Base-by-base conservation (phyloP, 1,140 invertebrate genomes). In the Monomorium pharaonis region DNA sequence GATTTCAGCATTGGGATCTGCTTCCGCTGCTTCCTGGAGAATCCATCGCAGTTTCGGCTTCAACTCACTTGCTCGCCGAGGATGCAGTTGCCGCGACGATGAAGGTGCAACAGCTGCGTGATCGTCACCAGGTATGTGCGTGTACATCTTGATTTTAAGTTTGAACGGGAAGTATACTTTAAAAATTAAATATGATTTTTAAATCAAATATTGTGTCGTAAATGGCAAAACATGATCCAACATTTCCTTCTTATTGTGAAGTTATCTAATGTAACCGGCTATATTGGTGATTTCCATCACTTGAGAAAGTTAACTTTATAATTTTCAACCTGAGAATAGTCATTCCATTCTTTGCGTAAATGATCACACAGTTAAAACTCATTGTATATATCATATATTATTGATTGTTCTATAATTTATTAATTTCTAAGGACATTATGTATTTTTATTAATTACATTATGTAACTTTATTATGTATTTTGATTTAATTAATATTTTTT, bases 1-100 rank as follows among this genome's bases (percentile, higher is more conserved):
- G 10, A 56, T 75, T 75, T 75, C 72, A 56, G 72, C 30, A 24
- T 56, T 21, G n/a, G 3, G n/a, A 54, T 10, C n/a, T 54, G n/a
- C n/a, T 54, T 54, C 7, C n/a, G 7, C 10, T 9, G 7, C n/a
- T n/a, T n/a, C n/a, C 51, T 2, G 51, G 10, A 54, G 14, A 44
- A 14, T 69, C 14, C 12, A 4, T 63, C 3, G 3, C 10, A 65
- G 21, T 14, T 24, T 51, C 30, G 12, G 6, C n/a, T 37, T 37
- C 12, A 21, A 37, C 10, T 56, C 33, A 51, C 9, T 54, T 58
- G 24, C 14, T 24, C 5, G 1, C 1, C 49, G 6, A 56, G 27
- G 18, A 30, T 49, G 24, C 9, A 44, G 1, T 2, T 44, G 16
- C 47, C 12, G n/a, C n/a, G n/a, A 0, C 18, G 27, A n/a, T n/a